phyloP scores from a whole-genome alignment of 2,113 vertebrate species.

The Notechis scutatus region DNA sequence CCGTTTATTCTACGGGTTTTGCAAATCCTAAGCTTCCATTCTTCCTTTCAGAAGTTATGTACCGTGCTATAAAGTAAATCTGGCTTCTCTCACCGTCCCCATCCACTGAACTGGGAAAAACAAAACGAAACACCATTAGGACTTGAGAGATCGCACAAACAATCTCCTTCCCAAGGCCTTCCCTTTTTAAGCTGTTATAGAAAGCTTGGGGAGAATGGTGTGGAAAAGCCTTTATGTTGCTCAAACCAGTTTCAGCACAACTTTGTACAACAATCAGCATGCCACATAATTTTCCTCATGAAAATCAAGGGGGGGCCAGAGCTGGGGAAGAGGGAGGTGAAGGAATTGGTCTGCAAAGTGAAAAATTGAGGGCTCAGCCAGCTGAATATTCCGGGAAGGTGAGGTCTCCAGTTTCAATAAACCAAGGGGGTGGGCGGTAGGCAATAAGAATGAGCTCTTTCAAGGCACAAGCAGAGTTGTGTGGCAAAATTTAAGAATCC shows the following conservation, averaged over 20 bases:
- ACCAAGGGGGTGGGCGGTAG: constrained; percentile 24
- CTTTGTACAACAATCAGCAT: constrained; percentile 32
- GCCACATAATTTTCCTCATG: constrained; percentile 59
- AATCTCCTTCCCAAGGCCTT: not conserved
- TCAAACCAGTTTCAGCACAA: constrained; percentile 35
- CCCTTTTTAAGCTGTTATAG: not conserved
- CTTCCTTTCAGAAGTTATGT: not conserved
- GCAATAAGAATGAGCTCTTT: constrained; percentile 69
- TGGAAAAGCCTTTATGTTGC: constrained; percentile 16
- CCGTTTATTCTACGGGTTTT: not conserved
- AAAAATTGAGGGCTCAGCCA: constrained; percentile 56
- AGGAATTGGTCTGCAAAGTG: constrained; percentile 59
- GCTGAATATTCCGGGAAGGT: constrained; percentile 67
- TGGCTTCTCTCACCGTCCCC: not conserved
- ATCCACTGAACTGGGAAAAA: not conserved
- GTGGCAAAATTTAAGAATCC: constrained; percentile 63
- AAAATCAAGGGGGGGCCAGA: constrained; percentile 39
- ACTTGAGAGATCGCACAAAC: not conserved
- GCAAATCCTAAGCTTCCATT: not conserved
- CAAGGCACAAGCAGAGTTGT: constrained; percentile 53
- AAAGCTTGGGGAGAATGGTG: not conserved
- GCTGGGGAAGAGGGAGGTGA: not conserved
- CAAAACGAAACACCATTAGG: not conserved
- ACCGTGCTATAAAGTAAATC: not conserved
- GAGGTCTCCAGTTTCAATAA: constrained; percentile 65